Evolutionary conservation across 2,888 invertebrate species (phyloP), one percentile per base, ranked within the genome.

Genomic region (Apodemia zela): DNA sequence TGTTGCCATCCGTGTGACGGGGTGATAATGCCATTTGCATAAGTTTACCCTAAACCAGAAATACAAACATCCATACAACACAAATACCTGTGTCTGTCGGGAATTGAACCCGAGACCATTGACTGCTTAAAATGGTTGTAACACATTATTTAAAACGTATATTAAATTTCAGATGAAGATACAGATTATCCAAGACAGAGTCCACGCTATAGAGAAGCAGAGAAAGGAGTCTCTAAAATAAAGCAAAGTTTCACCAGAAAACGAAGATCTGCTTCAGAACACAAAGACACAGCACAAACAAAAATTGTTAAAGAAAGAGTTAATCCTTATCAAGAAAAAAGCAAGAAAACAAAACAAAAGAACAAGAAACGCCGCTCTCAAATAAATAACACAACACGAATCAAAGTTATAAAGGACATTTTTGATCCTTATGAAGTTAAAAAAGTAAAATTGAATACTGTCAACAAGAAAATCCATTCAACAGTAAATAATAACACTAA

Each of bases 261-360:
- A 15, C 86, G 81, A 63, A 71, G 88, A 25, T 73, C 77, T 0
- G 33, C 74, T 0, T 15, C 8, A 15, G 15, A 42, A 42, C 1
- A 42, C 42, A 38, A 11, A 38, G 42, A 42, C 15, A 42, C 15
- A 42, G 3, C 42, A 42, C 42, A 15, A 42, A 42, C 15, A 42
- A 42, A 42, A 42, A 0, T 15, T n/a, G 4, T 42, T 15, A 42
- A 15, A 42, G 13, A 15, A 42, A 42, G 10, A 42, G 42, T 42
- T 42, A 15, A 42, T 15, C 42, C 42, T 1, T 42, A 42, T n/a
- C 42, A 42, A 42, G 15, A 10, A 42, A 4, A 15, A 15, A 0
- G 5, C 13, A 42, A 5, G 5, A 42, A 42, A 42, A 42, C 1
- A 42, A 42, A 42, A 42, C 15, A 11, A 15, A 42, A 42, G 0